These are phyloP conservation scores for Sitodiplosis mosellana DNA, from an alignment of 1,140 invertebrate species.

Conservation along the genomic window DNA sequence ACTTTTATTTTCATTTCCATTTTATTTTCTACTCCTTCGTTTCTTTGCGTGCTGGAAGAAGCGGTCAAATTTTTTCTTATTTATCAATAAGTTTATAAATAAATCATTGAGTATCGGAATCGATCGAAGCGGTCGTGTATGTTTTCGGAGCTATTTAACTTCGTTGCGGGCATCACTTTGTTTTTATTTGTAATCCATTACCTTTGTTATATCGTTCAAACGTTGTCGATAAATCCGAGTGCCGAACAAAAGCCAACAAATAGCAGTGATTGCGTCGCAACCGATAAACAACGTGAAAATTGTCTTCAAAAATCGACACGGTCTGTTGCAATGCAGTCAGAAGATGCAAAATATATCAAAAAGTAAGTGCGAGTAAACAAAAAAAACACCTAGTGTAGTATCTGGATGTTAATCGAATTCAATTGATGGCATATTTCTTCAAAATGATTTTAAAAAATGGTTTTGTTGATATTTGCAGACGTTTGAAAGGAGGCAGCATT, in stretches of 20 bases:
- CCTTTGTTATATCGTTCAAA: constrained; percentile 23
- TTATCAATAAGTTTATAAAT: background rate
- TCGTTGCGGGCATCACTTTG: constrained; percentile 18
- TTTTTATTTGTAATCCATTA: constrained; percentile 23
- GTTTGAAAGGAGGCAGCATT: constrained; percentile 62
- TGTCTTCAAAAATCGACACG: background rate
- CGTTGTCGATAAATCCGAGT: constrained; percentile 9
- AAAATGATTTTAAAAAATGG: constrained; percentile 1
- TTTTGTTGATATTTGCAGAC: constrained; percentile 29
- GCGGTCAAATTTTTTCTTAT: too few relatives aligned
- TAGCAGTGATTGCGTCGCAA: constrained; percentile 2
- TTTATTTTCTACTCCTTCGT: too few relatives aligned
- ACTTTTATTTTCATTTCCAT: too few relatives aligned
- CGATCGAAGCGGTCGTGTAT: background rate
- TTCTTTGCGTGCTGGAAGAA: too few relatives aligned
- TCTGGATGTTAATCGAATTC: constrained; percentile 3
- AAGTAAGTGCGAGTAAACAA: constrained; percentile 25
- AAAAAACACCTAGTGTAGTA: constrained; percentile 6
- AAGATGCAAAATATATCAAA: constrained; percentile 40
- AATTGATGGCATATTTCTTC: constrained; percentile 5
- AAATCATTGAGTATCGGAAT: background rate
- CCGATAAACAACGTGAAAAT: too few relatives aligned
- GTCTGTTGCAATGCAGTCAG: constrained; percentile 28
- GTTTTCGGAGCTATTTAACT: constrained; percentile 13
- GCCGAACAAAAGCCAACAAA: constrained; percentile 6